A percentile compares a stretch with the other conserved stretches of the same genome.
These are phyloP conservation scores for Piprites chloris DNA, from an alignment of 2,113 vertebrate species.

Conservation along the genomic window DNA sequence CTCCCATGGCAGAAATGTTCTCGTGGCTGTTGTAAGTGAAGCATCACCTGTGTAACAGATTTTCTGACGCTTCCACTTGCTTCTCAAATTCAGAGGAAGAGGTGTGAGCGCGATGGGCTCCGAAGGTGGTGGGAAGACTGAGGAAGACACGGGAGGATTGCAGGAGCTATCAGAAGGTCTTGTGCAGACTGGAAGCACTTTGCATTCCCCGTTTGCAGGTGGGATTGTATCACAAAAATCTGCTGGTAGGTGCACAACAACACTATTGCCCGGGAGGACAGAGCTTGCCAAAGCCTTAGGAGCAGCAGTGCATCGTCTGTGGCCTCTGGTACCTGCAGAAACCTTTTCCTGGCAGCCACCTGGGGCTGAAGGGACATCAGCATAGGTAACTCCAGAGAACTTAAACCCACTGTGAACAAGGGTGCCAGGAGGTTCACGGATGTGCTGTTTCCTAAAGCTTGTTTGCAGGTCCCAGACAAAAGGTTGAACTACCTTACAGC, in stretches of 20 bases:
- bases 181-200: not conserved
- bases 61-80: constrained; percentile 33
- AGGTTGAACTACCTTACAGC: not conserved
- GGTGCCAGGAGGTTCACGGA: not conserved
- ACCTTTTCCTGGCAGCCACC: not conserved
- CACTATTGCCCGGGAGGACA: not conserved
- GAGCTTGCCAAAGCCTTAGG: not conserved
- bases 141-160: not conserved
- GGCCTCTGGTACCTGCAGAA: not conserved
- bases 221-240: not conserved
- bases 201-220: not conserved
- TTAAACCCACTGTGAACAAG: rapidly evolving
- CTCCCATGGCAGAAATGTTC: constrained; percentile 41
- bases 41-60: constrained; percentile 66
- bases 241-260: not conserved
- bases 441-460: not conserved
- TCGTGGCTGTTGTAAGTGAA: constrained; percentile 45
- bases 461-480: not conserved
- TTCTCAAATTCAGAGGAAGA: constrained; percentile 5
- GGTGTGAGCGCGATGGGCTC: constrained; percentile 4
- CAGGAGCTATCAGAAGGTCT: constrained; percentile 17
- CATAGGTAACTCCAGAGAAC: not conserved
- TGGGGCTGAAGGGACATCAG: not conserved
- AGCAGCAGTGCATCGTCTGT: rapidly evolving
- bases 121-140: not conserved